These are phyloP conservation scores for Burhinus oedicnemus DNA, from an alignment of 2,113 vertebrate genomes.

Conservation along the genomic window DNA sequence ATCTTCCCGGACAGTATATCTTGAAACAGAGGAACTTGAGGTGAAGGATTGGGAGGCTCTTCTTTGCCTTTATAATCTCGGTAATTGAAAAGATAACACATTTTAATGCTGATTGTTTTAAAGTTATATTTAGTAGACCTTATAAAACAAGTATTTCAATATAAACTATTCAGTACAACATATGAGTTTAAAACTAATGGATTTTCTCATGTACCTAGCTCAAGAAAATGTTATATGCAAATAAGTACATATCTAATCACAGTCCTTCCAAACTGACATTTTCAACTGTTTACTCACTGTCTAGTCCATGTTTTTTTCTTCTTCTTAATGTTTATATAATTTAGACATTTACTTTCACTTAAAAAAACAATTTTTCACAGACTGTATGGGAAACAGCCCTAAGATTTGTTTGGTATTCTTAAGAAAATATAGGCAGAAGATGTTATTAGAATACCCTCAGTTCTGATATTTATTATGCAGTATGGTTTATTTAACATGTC, in stretches of 20 bases:
- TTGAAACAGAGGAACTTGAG: not conserved
- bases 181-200: not conserved
- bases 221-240: not conserved
- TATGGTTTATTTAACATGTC: not conserved
- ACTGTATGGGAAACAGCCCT: not conserved
- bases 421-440: not conserved
- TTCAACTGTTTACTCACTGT: not conserved
- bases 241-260: not conserved
- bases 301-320: not conserved
- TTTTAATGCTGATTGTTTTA: not conserved
- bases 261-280: not conserved
- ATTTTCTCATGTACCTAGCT: not conserved
- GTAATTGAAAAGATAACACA: not conserved
- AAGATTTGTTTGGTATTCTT: not conserved
- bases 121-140: not conserved
- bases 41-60: not conserved
- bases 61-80: not conserved
- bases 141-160: not conserved
- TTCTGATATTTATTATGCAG: not conserved
- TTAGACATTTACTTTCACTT: not conserved
- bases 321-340: not conserved
- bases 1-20: not conserved
- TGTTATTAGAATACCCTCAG: not conserved
- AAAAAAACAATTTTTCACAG: not conserved
- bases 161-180: not conserved